Base-by-base conservation (phyloP, 2,888 invertebrate species). In the Yponomeuta plumbellus region DNA sequence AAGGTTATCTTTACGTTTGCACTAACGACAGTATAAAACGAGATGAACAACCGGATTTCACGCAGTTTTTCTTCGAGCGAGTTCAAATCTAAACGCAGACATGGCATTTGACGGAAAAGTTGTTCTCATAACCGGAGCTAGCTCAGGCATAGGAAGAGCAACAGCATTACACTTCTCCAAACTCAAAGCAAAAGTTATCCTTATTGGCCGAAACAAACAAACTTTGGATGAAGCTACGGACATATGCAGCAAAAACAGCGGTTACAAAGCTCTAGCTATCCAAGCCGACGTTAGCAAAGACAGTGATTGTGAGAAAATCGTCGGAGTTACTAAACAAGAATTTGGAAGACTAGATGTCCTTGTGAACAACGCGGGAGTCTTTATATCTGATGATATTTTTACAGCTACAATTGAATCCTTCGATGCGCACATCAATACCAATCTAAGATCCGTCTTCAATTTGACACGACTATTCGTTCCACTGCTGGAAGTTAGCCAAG, bases 401-500 rank as follows among this genome's bases (percentile, higher is more conserved):
- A 94, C 92, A 67, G 95, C 96, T 0, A 92, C 92, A 39, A 76
- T 97, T 73, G 94, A 94, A 66, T 96, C 96, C 75, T 97, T 93
- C 77, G 97, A 98, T 80, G 87, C 93, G 64, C 84, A 96, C 61
- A 96, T 98, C 92, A 95, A 95, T 72, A 92, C 94, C 22, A 98
- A 98, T 81, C 93, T 96, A 0, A 92, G 96, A 72, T 92, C 94
- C 0, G 83, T 94, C 3, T 94, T 94, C 75, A 92, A 94, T 66
- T 79, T 97, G 72, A 96, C 96, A 0, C 94, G 94, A 92, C 79
- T 96, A 66, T 95, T 96, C 34, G 94, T 95, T 0, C 97, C 97
- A 0, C 93, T 96, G 84, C 87, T 97, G 34, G 91, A 95, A 4
- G 89, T 93, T 77, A 92, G 93, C 0, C 94, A 95, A 82, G 96